phyloP scores from a whole-genome alignment of 2,888 invertebrate species.

The Cynaeus angustus region DNA sequence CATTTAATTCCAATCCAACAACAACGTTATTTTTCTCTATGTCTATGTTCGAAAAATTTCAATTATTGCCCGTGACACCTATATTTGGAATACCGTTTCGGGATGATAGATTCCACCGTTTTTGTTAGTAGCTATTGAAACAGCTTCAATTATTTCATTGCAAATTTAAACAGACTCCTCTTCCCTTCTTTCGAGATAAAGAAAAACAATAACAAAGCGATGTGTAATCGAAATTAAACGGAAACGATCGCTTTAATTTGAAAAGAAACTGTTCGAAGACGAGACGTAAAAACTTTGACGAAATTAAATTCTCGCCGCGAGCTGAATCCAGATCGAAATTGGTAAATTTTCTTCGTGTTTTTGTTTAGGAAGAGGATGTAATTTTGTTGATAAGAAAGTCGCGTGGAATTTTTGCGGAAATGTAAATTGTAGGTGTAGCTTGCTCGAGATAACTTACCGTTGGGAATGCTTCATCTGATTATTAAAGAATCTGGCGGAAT shows the following conservation, averaged over 20 bases:
- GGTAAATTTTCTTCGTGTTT: constrained; percentile 20
- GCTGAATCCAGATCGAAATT: constrained; percentile 22
- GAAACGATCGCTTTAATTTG: constrained; percentile 22
- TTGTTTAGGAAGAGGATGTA: constrained; percentile 11
- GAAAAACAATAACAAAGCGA: constrained; percentile 26
- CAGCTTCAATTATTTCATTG: constrained; percentile 11
- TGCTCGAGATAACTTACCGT: constrained; percentile 1
- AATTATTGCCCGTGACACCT: too few species aligned
- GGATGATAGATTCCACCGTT: too few species aligned
- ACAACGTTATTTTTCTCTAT: constrained; percentile 16
- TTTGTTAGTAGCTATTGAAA: background rate
- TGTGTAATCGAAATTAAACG: constrained; percentile 33
- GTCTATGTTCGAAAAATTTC: too few species aligned
- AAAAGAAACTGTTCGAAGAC: constrained; percentile 13
- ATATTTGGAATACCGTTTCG: constrained; percentile 24
- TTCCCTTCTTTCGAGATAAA: constrained; percentile 1
- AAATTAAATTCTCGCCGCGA: constrained; percentile 27
- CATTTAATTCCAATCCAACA: constrained; percentile 28
- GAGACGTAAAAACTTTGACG: constrained; percentile 22
- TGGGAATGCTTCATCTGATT: constrained; percentile 18
- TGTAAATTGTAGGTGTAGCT: constrained; percentile 17
- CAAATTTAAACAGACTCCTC: constrained; percentile 1
- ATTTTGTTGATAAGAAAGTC: constrained; percentile 9
- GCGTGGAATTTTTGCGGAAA: constrained; percentile 6
- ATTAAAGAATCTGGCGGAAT: constrained; percentile 6